These are phyloP conservation scores for Takifugu ocellatus DNA, from an alignment of 2,797 vertebrate species.

Conservation along the genomic window DNA sequence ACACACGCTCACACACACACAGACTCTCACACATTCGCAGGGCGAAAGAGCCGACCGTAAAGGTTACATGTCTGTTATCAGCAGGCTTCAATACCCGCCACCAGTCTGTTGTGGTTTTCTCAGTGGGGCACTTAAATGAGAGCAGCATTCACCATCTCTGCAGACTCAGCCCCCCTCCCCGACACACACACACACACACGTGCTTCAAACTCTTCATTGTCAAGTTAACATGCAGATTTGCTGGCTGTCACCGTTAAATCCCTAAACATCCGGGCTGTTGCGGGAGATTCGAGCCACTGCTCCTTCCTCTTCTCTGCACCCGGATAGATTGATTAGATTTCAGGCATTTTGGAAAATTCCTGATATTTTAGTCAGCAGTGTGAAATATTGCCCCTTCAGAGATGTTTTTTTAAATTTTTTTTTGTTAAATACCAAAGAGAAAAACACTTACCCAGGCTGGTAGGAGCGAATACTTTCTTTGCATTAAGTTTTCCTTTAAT, in stretches of 20 bases:
- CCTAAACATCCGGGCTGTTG: too few relatives aligned
- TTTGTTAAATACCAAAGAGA: too few relatives aligned
- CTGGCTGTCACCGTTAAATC: not conserved
- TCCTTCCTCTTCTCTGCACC: too few relatives aligned
- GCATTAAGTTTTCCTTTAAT: too few relatives aligned
- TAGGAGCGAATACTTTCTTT: too few relatives aligned
- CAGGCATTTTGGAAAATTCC: too few relatives aligned
- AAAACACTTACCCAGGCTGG: too few relatives aligned
- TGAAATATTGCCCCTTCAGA: too few relatives aligned
- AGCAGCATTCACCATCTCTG: conserved; percentile 28
- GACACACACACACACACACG: conserved; percentile 15
- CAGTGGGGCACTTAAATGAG: conserved; percentile 36
- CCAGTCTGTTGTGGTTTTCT: conserved; percentile 58
- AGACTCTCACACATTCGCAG: conserved; percentile 8
- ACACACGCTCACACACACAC: not conserved
- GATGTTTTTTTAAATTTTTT: too few relatives aligned
- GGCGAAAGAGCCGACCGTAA: conserved; percentile 37
- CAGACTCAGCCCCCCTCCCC: conserved; percentile 10
- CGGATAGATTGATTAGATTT: too few relatives aligned
- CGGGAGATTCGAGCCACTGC: too few relatives aligned
- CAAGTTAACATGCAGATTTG: conserved; percentile 8
- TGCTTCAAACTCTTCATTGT: conserved; percentile 5
- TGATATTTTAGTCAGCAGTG: too few relatives aligned
- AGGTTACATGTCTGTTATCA: conserved; percentile 63
- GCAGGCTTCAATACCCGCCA: conserved; percentile 41